Evolutionary conservation across 2,888 invertebrate species (phyloP).

Genomic region (Cetonia aurata): DNA sequence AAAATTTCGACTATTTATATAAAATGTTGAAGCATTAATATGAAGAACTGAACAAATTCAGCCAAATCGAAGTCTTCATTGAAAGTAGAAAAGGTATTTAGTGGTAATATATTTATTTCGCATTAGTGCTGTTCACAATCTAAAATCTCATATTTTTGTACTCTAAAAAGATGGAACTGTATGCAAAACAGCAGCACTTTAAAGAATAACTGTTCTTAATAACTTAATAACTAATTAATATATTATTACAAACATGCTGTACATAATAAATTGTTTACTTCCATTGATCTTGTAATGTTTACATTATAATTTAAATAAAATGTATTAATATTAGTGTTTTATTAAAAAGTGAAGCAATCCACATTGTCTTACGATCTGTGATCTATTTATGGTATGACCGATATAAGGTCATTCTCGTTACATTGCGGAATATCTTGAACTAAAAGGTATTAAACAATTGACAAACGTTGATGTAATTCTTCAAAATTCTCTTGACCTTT

Average conservation of each 20-base stretch:
- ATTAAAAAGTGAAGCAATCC: too few relatives aligned
- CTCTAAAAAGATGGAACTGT: conserved; percentile 34
- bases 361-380: too few relatives aligned
- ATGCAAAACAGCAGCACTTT: conserved; percentile 38
- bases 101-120: conserved; percentile 34
- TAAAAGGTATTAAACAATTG: too few relatives aligned
- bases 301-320: conserved; percentile 44
- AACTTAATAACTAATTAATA: conserved; percentile 38
- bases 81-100: conserved; percentile 34
- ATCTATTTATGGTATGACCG: neutral
- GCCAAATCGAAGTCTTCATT: conserved; percentile 53
- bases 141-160: conserved; percentile 47
- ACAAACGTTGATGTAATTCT: too few relatives aligned
- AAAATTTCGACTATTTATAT: conserved; percentile 24
- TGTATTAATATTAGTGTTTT: conserved; percentile 25
- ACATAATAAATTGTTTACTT: conserved; percentile 45
- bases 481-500: too few relatives aligned
- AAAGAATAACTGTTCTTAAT: conserved; percentile 34
- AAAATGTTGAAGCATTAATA: conserved; percentile 44
- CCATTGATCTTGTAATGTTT: conserved; percentile 44
- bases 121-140: conserved; percentile 37
- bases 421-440: too few relatives aligned
- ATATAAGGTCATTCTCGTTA: too few relatives aligned
- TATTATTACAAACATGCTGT: conserved; percentile 42
- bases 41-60: conserved; percentile 50